These are phyloP conservation scores for Diadumene lineata DNA, from an alignment of 92 coral and sea anemone species.

Conservation along the genomic window DNA sequence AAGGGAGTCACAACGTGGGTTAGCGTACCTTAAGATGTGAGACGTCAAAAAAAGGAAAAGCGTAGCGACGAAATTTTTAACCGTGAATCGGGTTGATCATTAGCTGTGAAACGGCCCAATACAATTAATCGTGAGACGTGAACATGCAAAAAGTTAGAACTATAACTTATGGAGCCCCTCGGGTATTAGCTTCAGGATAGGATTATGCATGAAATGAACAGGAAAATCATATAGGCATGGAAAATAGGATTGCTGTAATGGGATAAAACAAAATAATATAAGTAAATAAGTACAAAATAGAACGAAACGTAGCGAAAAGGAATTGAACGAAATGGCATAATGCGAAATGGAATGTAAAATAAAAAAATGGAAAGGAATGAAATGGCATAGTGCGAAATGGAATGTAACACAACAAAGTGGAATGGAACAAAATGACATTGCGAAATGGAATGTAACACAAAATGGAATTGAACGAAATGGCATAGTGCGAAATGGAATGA, in stretches of 20 bases:
- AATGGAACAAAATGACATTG: background rate
- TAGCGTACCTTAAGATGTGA: too few species aligned
- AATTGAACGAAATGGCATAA: background rate
- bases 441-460: background rate
- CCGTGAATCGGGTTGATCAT: too few species aligned
- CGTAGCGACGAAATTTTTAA: too few species aligned
- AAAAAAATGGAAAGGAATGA: background rate
- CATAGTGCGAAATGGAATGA: background rate
- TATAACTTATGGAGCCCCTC: too few species aligned
- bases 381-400: background rate
- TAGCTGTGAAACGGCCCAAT: too few species aligned
- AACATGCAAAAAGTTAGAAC: too few species aligned
- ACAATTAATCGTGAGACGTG: too few species aligned
- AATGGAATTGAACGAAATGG: background rate
- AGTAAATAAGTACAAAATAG: background rate
- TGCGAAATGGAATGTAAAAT: background rate
- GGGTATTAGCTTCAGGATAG: too few species aligned
- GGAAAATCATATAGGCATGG: too few species aligned
- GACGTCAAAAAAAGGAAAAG: too few species aligned
- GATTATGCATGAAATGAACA: too few species aligned
- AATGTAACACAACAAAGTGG: background rate
- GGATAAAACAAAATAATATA: background rate
- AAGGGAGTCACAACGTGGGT: too few species aligned
- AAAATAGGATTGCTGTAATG: background rate
- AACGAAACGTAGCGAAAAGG: background rate